Base-by-base conservation (phyloP, 2,797 vertebrate genomes). In the Trachops cirrhosus region DNA sequence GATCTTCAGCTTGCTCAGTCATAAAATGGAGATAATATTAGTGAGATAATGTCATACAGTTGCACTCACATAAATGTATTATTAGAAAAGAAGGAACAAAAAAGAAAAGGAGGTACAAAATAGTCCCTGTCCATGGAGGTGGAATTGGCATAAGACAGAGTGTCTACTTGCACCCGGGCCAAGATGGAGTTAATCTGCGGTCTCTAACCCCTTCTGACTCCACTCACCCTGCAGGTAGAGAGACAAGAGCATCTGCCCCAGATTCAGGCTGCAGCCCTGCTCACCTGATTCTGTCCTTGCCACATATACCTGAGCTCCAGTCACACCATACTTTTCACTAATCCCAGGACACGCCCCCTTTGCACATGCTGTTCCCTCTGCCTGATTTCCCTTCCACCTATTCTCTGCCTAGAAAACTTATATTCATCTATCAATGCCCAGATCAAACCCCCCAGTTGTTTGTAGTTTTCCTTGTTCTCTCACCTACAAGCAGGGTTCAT, bases 31-130 rank as follows among this genome's bases (percentile, higher is more conserved):
- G 73, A 14, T 14, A 19, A 54, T 68, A 18, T 52, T 24, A 12
- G 11, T 3, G 2, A 32, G 3, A n/a, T 18, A 29, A 32, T 18
- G 26, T 21, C 15, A 46, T 6, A 26, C 29, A 34, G 32, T 50
- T 18, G 21, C 4, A 9, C 3, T 9, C 3, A 29, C 2, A 4
- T 9, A n/a, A 34, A 34, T 16, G 24, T n/a, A 2, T 34, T 2
- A 7, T 37, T 71, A n/a, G 19, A 50, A 78, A 83, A 70, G 50
- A 12, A 62, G 24, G 34, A 29, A 19, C 37, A 9, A 46, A 32
- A 62, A 26, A 62, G 15, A 44, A 78, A 83, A 70, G 57, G 21
- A 62, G 15, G 46, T 29, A 16, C 37, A 10, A 41, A 8, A 4
- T 22, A 34, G 44, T 8, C 29, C 4, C n/a, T 12, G 15, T 15